These are phyloP conservation scores for Achroia grisella DNA, from an alignment of 1,140 invertebrate species.

Conservation along the genomic window DNA sequence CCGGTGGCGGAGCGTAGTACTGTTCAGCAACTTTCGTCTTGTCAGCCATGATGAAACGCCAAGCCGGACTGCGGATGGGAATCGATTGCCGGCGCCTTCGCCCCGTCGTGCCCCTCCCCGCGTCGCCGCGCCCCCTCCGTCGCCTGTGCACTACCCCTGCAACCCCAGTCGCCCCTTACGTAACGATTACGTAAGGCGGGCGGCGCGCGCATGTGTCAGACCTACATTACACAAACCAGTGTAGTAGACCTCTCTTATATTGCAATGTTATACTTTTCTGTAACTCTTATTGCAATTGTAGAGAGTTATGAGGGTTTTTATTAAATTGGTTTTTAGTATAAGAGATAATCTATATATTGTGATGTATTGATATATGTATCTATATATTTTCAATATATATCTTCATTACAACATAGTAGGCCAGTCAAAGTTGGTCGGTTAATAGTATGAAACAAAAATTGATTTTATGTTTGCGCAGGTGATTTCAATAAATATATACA, in stretches of 20 bases:
- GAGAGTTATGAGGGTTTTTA: too few relatives aligned
- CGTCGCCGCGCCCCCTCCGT: conserved; percentile 25
- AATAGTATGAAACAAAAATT: conserved; percentile 9
- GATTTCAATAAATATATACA: too few relatives aligned
- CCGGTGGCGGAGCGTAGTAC: conserved; percentile 85
- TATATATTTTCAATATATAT: too few relatives aligned
- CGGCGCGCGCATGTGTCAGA: conserved; percentile 54
- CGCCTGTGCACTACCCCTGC: conserved; percentile 21
- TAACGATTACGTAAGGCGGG: conserved; percentile 58
- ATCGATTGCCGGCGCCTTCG: conserved; percentile 60
- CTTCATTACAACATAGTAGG: too few relatives aligned
- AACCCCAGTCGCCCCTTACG: conserved; percentile 53
- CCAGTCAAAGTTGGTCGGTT: too few relatives aligned
- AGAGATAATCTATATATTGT: too few relatives aligned
- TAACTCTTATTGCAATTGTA: too few relatives aligned
- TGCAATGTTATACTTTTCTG: too few relatives aligned
- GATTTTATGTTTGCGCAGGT: conserved; percentile 19
- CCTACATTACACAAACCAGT: conserved; percentile 25
- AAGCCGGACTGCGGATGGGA: conserved; percentile 58
- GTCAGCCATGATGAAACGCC: conserved; percentile 78
- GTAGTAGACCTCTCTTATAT: conserved; percentile 9
- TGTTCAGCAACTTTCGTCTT: conserved; percentile 82
- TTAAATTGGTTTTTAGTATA: too few relatives aligned
- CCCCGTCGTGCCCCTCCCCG: conserved; percentile 34
- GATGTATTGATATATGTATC: too few relatives aligned